Evolutionary conservation across 2,113 vertebrate genomes (phyloP), one percentile per base, ranked within the genome.

Genomic region (Epinephelus fuscoguttatus): DNA sequence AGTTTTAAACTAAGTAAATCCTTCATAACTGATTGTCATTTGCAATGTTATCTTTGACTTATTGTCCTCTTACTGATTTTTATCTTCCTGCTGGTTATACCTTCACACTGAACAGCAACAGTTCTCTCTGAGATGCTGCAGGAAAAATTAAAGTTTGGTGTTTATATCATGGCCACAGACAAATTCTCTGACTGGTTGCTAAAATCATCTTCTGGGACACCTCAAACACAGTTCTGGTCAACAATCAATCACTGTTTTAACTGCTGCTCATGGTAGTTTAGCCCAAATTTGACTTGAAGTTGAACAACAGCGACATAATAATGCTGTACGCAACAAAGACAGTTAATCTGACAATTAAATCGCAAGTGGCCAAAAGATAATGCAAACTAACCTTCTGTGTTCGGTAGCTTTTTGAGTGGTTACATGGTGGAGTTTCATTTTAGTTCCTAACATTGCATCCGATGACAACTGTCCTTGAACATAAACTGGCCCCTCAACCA

Each of bases 1-100:
- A 60, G 19, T 66, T 76, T 61, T 56, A 42, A 85, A 47, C 75
- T 52, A 64, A 75, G 13, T 17, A 47, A 61, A 78, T 79, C 77
- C 76, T 81, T 80, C 67, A 75, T 50, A 68, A 76, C 2, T 82
- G 90, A 93, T 93, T 93, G 90, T 92, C 90, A 78, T 83, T 64
- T 89, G 86, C 92, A 88, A 33, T 4, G 47, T 52, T 45, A 30
- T 63, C 45, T 68, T 74, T 27, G 50, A 76, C 81, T 55, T 70
- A 6, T 49, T 67, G 62, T 77, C 59, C 40, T 13, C 25, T 56
- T 61, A 42, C 61, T 23, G 70, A 66, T 30, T 61, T 77, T 50
- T 45, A 19, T 17, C 53, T 33, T 59, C 66, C 53, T 69, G 66
- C 37, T 79, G 63, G 71, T 77, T 42, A 7, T 68, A 56, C 40